Base-by-base conservation (phyloP, 2,113 vertebrate species). In the Tyto alba region DNA sequence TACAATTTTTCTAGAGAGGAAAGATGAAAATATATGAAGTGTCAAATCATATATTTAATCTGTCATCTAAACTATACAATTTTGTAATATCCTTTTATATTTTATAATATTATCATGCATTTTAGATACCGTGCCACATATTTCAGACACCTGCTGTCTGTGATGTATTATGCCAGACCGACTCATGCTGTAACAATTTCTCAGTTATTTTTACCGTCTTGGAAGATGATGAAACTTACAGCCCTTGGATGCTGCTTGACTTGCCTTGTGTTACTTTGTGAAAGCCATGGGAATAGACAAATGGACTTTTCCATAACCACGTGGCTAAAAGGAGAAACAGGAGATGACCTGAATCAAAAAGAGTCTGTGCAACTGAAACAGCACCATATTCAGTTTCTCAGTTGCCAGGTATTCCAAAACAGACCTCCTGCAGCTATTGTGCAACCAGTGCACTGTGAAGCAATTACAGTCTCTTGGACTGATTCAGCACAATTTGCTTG, bases 31-130 rank as follows among this genome's bases (percentile, higher is more conserved):
- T 95, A 85, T 85, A 96, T n/a, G 22, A 48, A 2, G 0, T 81
- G 88, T 91, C 93, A 94, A 92, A 94, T 93, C 3, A 56, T 82
- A 82, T 86, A 86, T 86, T 97, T 96, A 91, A 93, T 92, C 93
- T 96, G 89, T 91, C 88, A 94, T 86, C 67, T 92, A 92, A 97
- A 93, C 48, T 32, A 52, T 92, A 88, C 25, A 45, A 73, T 91
- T 93, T 93, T 93, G 80, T 94, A 97, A 95, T 95, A 97, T 52
- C 29, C 47, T 89, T 95, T 95, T 85, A 88, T 97, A 95, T 92
- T 95, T 94, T 95, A 81, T 92, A 95, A 92, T 64, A 89, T 90
- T 77, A 55, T 79, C 45, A 74, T 90, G 60, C 34, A 52, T 90
- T 96, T 97, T 92, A 92, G 74, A 89, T 82, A 86, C 63, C 59